phyloP scores from a whole-genome alignment of 2,113 vertebrate genomes.

The Psammodynastes pulverulentus region DNA sequence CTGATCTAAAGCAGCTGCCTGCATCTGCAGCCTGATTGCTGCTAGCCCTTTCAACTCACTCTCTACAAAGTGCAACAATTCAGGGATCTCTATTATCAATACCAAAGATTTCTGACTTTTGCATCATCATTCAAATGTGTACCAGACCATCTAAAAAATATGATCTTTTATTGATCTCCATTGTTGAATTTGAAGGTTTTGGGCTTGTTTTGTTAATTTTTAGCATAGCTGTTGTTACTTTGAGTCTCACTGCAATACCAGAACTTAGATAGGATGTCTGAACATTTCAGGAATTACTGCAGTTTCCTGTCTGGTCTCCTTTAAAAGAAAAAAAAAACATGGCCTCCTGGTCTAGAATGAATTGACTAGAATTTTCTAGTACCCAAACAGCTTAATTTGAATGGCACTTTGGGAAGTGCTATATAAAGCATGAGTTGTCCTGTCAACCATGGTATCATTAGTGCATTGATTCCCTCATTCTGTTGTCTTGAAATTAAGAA shows the following conservation, averaged over 20 bases:
- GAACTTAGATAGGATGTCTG: background rate
- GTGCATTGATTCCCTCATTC: background rate
- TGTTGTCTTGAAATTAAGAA: background rate
- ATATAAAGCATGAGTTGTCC: background rate
- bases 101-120: background rate
- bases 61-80: background rate
- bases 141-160: background rate
- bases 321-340: background rate
- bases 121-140: background rate
- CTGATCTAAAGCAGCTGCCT: background rate
- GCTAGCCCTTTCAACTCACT: background rate
- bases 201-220: background rate
- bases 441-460: background rate
- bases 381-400: background rate
- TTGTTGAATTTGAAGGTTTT: background rate
- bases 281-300: background rate
- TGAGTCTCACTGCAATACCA: background rate
- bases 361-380: background rate
- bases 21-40: background rate
- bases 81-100: background rate
- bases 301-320: background rate
- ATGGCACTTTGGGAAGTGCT: background rate
- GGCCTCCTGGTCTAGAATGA: background rate
- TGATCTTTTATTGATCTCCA: background rate
- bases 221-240: background rate